Base-by-base conservation (phyloP, 2,113 vertebrate species). In the Aptenodytes patagonicus region DNA sequence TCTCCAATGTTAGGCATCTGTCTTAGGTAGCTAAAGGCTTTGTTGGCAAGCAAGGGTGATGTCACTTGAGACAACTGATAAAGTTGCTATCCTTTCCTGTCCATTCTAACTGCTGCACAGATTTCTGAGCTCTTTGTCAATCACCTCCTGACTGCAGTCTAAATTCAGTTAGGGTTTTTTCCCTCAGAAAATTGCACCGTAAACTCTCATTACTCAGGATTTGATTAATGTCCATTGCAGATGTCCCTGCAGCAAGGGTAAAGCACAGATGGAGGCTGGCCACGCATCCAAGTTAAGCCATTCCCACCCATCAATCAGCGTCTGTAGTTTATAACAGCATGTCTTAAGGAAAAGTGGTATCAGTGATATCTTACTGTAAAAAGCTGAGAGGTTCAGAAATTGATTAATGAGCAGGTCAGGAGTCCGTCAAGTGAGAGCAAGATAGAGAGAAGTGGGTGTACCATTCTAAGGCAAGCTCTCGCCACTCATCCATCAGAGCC, bases 211-310 rank as follows among this genome's bases (percentile, higher is more conserved):
- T 90, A 52, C 4, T 2, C 25, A 49, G 57, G 40, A 61, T 82
- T 89, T 96, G 87, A 95, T 91, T 89, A 85, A 96, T 80, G 57
- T 24, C n/a, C 36, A 65, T 91, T 93, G 89, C 89, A 90, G 66
- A 65, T 54, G 82, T 91, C 58, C 62, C 91, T 73, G 62, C 19
- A 83, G 57, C 87, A 95, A 93, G 36, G 57, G 61, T 42, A 92
- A 42, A 83, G 40, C 72, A 78, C 29, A 91, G 70, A 76, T 34
- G 16, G 49, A 79, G 58, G 28, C 47, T 87, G 36, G 34, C 19
- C 44, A 60, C 57, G 7, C 36, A 38, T 72, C 57, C 76, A 44
- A 90, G 61, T 87, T 89, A 91, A 91, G 34, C 38, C 55, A 64
- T 91, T 94, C 90, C 58, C 31, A 79, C 18, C n/a, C 4, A 47